Percentiles rank a stretch among this genome's conserved stretches.
phyloP scores from a whole-genome alignment of 2,113 vertebrate genomes.

The Amia ocellicauda region DNA sequence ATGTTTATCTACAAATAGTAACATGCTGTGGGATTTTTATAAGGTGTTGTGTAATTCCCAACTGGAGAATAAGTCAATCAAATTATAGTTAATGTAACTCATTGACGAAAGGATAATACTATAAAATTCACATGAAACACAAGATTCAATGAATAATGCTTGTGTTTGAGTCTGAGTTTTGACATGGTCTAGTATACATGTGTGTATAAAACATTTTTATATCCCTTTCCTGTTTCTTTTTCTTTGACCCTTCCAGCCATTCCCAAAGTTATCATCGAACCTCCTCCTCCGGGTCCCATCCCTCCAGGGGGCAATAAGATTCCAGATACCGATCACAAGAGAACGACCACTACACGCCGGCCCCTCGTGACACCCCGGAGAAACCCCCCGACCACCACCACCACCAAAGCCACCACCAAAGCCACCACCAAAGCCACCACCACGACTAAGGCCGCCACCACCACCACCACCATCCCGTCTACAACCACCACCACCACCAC shows the following conservation, averaged over 20 bases:
- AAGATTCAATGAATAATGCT: too few species aligned
- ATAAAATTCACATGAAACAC: too few species aligned
- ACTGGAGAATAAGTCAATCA: too few species aligned
- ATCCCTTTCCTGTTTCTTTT: too few species aligned
- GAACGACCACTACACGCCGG: conserved; percentile 55
- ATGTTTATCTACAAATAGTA: too few species aligned
- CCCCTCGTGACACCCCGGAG: conserved; percentile 46
- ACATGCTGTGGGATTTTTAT: too few species aligned
- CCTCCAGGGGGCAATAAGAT: conserved; percentile 64
- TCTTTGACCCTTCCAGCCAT: conserved; percentile 65
- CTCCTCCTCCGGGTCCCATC: conserved; percentile 59
- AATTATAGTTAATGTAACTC: too few species aligned
- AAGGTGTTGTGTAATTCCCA: too few species aligned
- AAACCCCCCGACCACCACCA: conserved; percentile 40
- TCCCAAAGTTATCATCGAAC: conserved; percentile 74
- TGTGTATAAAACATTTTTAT: too few species aligned
- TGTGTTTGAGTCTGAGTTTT: too few species aligned
- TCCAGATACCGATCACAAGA: conserved; percentile 64
- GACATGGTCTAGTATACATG: too few species aligned
- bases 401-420: conserved; percentile 25
- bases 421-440: conserved; percentile 36
- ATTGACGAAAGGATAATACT: too few species aligned
- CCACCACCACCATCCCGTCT: conserved; percentile 41
- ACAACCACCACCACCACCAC: conserved; percentile 31
- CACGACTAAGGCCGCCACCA: conserved; percentile 24